Evolutionary conservation across 2,888 invertebrate species (phyloP).

Genomic region (Pilophorus perplexus): DNA sequence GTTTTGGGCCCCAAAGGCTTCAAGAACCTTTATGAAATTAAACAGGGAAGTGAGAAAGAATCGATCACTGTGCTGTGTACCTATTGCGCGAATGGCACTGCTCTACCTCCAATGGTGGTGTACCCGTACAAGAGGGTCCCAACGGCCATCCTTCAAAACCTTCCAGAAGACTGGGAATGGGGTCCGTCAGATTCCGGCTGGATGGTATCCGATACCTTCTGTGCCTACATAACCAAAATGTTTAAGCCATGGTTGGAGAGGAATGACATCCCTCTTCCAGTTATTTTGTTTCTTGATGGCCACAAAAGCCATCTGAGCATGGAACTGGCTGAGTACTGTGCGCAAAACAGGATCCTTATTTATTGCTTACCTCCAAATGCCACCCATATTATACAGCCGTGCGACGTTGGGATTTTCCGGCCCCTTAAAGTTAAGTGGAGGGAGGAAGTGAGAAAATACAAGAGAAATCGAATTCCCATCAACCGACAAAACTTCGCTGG

Average conservation of each 20-base stretch:
- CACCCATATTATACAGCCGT: constrained; percentile 51
- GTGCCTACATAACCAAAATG: constrained; percentile 21
- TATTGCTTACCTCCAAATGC: constrained; percentile 49
- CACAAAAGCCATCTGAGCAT: constrained; percentile 21
- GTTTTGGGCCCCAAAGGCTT: constrained; percentile 7
- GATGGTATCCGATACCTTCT: constrained; percentile 18
- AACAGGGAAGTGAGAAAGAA: constrained; percentile 5
- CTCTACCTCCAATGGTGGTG: constrained; percentile 20
- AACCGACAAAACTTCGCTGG: constrained; percentile 48
- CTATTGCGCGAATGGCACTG: background rate
- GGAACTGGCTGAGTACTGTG: constrained; percentile 28
- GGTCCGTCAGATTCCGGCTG: constrained; percentile 12
- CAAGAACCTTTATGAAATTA: constrained; percentile 3
- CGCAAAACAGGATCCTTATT: constrained; percentile 44
- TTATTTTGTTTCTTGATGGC: constrained; percentile 13
- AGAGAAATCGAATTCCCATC: constrained; percentile 46
- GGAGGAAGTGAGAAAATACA: constrained; percentile 28
- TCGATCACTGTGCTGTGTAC: constrained; percentile 15
- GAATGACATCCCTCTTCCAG: constrained; percentile 2
- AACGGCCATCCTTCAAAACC: background rate
- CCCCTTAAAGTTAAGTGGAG: constrained; percentile 43
- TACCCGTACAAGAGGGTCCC: constrained; percentile 3
- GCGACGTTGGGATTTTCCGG: constrained; percentile 48
- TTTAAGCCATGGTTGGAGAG: constrained; percentile 22
- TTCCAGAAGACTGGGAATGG: constrained; percentile 15